A percentile compares a stretch with the other conserved stretches of the same genome.
phyloP scores from a whole-genome alignment of 2,888 invertebrate genomes.

The Eristalis arbustorum region DNA sequence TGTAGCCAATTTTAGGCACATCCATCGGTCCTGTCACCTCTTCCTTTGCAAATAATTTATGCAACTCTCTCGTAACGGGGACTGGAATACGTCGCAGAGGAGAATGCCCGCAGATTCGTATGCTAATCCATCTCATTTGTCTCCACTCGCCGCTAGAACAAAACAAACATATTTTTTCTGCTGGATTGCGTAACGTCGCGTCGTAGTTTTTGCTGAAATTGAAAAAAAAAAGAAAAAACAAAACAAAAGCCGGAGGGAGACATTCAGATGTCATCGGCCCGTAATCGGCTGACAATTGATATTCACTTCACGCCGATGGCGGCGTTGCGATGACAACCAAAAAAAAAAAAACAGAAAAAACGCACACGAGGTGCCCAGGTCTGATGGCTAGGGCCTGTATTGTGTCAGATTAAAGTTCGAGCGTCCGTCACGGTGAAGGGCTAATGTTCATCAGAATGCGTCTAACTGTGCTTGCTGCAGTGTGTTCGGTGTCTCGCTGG shows the following conservation, averaged over 20 bases:
- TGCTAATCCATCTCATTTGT: neutral
- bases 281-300: slow-evolving; percentile 25
- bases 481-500: neutral
- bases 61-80: neutral
- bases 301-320: slow-evolving; percentile 44
- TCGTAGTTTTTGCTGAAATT: slow-evolving; percentile 15
- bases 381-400: neutral
- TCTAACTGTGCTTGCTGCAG: slow-evolving; percentile 26
- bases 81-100: neutral
- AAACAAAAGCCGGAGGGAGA: neutral
- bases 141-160: too few relatives aligned
- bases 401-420: slow-evolving; percentile 15
- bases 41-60: neutral
- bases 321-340: slow-evolving; percentile 1
- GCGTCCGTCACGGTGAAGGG: neutral
- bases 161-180: neutral
- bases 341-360: neutral
- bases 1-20: neutral
- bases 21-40: neutral
- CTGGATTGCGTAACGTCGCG: slow-evolving; percentile 42
- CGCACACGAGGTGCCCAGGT: neutral
- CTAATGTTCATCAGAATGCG: slow-evolving; percentile 4
- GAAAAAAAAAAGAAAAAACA: neutral
- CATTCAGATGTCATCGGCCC: slow-evolving; percentile 54
- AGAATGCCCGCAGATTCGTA: neutral